A percentile compares a stretch with the other conserved stretches of the same genome.
Conservation (phyloP, 53 echinoderm and acorn worm species). For the Patiria pectinifera region DNA sequence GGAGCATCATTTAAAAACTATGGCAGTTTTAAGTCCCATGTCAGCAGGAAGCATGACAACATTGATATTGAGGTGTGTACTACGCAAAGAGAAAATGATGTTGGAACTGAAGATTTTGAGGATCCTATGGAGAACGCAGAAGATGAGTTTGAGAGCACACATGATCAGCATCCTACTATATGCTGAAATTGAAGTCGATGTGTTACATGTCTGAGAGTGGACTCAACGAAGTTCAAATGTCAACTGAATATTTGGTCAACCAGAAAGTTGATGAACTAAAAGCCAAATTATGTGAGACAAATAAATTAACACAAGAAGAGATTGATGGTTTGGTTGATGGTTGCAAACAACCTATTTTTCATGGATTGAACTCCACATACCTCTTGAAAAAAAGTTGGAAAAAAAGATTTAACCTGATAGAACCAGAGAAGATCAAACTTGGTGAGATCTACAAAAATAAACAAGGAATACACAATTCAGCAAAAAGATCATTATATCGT, state of each 20-base stretch:
- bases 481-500: not conserved
- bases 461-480: not conserved
- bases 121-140: not conserved
- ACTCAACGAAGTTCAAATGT: slow-evolving; percentile 23
- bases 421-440: not conserved
- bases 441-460: not conserved
- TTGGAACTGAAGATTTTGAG: not conserved
- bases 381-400: slow-evolving; percentile 8
- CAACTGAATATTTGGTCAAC: slow-evolving; percentile 23
- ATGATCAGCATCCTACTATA: slow-evolving; percentile 32
- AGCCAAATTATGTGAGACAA: not conserved
- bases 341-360: not conserved
- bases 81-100: not conserved
- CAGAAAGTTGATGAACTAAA: slow-evolving; percentile 16
- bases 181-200: slow-evolving; percentile 29
- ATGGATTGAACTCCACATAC: slow-evolving; percentile 1
- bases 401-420: not conserved
- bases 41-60: not conserved
- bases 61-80: not conserved
- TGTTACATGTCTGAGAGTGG: slow-evolving; percentile 5
- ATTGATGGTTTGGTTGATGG: not conserved
- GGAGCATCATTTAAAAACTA: slow-evolving; percentile 15
- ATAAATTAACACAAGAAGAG: slow-evolving; percentile 13
- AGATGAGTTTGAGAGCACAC: not conserved
- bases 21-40: slow-evolving; percentile 5